Base-by-base conservation (phyloP, 2,797 vertebrate species). In the Bradypus variegatus region DNA sequence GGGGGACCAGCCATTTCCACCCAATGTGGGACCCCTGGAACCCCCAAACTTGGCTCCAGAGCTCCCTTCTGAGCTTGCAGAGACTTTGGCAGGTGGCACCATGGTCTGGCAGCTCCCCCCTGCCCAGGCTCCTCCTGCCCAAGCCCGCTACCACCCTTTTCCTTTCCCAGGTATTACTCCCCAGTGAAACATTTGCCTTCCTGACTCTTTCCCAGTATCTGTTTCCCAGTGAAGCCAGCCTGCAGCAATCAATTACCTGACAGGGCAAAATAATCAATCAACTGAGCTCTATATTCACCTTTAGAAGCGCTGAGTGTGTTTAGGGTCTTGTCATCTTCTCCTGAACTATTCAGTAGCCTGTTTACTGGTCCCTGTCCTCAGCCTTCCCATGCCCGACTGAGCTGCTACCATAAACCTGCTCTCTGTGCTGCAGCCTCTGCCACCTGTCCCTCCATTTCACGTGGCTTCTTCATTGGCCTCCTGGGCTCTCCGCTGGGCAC, bases 401-500 rank as follows among this genome's bases (percentile, higher is more conserved):
- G 7, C 60, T 23, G 38, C 13, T 6, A 3, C 70, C 11, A 5
- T n/a, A 82, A 65, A n/a, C 41, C 62, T 62, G 31, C 4, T 33
- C 31, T 65, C 29, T 18, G 3, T 7, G 19, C 62, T n/a, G 31
- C 12, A 3, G 80, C 41, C 3, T 48, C 80, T 48, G 41, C 53
- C 41, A 25, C 6, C 3, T 23, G 21, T 25, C 76, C 25, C 53
- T 27, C 53, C 77, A 79, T n/a, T 58, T 36, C n/a, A 27, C 18
- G 16, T 55, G 15, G 11, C 50, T 12, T 53, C 50, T 53, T 53
- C 53, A 55, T 16, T 16, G 53, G 15, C 53, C 14, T 15, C n/a
- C 14, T 1, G 6, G 25, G 36, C 25, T 38, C 25, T n/a, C 4
- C 14, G 2, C 27, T 12, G 23, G 2, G 15, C 36, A 38, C 8